Percentiles rank a stretch among this genome's conserved stretches.
These are phyloP conservation scores for Neotragus moschatus DNA, from an alignment of 2,113 vertebrate genomes.

Conservation along the genomic window DNA sequence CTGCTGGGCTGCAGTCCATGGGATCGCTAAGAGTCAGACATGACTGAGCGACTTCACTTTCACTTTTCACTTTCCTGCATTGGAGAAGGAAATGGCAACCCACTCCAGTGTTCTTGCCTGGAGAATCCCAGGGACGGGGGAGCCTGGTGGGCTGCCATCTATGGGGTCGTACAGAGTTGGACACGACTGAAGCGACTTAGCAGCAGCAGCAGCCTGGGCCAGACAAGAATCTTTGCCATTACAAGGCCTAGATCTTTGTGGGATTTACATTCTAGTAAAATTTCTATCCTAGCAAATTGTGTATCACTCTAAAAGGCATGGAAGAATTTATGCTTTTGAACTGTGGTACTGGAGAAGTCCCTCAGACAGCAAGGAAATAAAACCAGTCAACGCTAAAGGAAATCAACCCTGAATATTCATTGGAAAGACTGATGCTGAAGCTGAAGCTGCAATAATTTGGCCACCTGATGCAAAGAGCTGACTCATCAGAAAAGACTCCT, in stretches of 20 bases:
- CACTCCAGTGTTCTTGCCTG: no score
- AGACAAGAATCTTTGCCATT: neutral
- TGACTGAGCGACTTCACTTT: no score
- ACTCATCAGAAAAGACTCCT: neutral
- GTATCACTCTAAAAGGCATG: neutral
- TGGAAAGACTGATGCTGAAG: neutral
- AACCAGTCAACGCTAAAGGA: neutral
- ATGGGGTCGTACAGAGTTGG: no score
- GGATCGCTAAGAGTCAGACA: no score
- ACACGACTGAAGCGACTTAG: no score
- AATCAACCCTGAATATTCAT: neutral
- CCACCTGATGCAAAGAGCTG: neutral
- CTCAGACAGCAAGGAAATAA: neutral
- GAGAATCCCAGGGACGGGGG: no score
- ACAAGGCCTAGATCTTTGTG: neutral
- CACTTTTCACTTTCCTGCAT: no score
- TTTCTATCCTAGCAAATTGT: neutral
- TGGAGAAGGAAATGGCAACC: no score
- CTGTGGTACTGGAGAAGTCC: neutral
- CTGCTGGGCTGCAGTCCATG: no score
- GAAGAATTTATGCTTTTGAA: neutral
- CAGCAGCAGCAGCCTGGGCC: neutral
- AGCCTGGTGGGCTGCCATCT: no score
- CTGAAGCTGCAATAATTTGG: neutral
- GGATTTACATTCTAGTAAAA: neutral